Evolutionary conservation across 2,797 vertebrate species (phyloP).

Genomic region (Merluccius polli): DNA sequence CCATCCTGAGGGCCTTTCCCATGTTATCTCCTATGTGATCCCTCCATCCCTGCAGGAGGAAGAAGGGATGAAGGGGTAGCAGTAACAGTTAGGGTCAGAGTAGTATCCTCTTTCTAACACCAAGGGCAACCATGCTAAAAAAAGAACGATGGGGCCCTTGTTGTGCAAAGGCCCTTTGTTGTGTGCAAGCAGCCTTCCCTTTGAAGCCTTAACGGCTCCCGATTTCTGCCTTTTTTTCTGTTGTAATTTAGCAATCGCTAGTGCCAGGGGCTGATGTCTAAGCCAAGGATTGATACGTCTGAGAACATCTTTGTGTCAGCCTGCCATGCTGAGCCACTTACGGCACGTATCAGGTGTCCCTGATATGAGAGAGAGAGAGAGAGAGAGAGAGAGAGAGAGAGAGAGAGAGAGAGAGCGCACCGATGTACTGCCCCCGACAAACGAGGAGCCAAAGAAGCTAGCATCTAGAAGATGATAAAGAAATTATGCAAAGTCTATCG

Average conservation of each 20-base stretch:
- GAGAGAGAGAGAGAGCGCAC: slow-evolving; percentile 25
- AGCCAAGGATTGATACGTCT: slow-evolving; percentile 44
- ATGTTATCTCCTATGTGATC: slow-evolving; percentile 56
- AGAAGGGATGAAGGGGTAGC: slow-evolving; percentile 52
- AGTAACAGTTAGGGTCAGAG: slow-evolving; percentile 40
- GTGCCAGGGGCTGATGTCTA: slow-evolving; percentile 54
- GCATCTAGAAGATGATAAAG: slow-evolving; percentile 54
- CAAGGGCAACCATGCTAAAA: slow-evolving; percentile 49
- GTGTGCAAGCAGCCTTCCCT: slow-evolving; percentile 58
- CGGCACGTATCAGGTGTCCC: slow-evolving; percentile 45
- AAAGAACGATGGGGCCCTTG: slow-evolving; percentile 30
- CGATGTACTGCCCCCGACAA: slow-evolving; percentile 40
- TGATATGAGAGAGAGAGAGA: slow-evolving; percentile 22
- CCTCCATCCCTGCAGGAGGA: slow-evolving; percentile 39
- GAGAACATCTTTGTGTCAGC: slow-evolving; percentile 14
- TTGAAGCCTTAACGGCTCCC: slow-evolving; percentile 65
- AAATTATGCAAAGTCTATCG: slow-evolving; percentile 43
- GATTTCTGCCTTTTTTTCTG: slow-evolving; percentile 48
- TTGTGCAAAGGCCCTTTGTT: slow-evolving; percentile 63
- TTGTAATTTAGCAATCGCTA: slow-evolving; percentile 67
- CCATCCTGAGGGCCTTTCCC: slow-evolving; percentile 52
- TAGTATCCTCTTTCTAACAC: slow-evolving; percentile 68
- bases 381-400: slow-evolving; percentile 24
- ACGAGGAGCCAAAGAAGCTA: slow-evolving; percentile 36
- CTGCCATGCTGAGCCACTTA: slow-evolving; percentile 41